Conservation (phyloP, 2,113 vertebrate genomes). For the Apus apus region DNA sequence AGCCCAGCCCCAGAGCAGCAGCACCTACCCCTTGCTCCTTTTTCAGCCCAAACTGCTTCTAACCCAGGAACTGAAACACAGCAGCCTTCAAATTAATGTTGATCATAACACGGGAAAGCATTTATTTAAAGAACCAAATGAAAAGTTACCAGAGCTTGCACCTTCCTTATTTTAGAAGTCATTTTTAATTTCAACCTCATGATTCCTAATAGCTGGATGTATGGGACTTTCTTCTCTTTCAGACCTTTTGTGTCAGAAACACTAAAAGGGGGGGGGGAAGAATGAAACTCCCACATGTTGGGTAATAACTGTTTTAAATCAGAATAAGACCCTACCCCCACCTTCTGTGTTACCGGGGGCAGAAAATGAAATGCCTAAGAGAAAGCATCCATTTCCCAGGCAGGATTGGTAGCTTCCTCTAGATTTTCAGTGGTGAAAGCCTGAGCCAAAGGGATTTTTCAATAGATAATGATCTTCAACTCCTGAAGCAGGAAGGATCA, state of each 20-base stretch:
- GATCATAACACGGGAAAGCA: background rate
- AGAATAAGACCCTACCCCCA: background rate
- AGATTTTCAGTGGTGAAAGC: background rate
- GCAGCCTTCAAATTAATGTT: background rate
- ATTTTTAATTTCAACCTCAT: background rate
- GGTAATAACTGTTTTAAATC: background rate
- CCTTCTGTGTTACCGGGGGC: background rate
- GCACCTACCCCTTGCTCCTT: background rate
- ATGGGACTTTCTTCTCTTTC: background rate
- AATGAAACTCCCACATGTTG: background rate
- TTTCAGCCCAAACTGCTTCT: background rate
- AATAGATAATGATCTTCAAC: background rate
- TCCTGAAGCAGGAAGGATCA: background rate
- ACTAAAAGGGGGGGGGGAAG: background rate
- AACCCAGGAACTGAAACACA: background rate
- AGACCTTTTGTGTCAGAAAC: background rate
- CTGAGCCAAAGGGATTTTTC: background rate
- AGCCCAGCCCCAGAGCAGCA: fast-evolving
- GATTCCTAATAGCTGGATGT: background rate
- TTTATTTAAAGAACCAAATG: background rate
- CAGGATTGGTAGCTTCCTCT: background rate
- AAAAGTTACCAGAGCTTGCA: background rate
- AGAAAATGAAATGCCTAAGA: background rate
- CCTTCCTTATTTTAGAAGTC: background rate
- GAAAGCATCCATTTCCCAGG: background rate